Percentiles rank a stretch among this genome's conserved stretches.
Conservation (phyloP, 1,140 invertebrate genomes). For the Maniola jurtina region DNA sequence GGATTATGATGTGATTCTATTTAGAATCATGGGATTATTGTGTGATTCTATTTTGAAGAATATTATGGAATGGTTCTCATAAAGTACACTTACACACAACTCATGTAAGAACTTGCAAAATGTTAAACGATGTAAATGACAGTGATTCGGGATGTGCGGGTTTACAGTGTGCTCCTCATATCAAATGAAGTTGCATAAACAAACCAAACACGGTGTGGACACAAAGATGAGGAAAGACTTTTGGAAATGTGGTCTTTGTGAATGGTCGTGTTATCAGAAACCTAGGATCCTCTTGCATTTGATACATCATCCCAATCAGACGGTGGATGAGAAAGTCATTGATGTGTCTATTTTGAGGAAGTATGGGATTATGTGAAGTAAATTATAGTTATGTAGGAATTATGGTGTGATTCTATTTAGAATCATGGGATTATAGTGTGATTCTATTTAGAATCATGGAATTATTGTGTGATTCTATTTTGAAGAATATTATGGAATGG, state of each 20-base stretch:
- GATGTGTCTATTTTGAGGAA: slow-evolving; percentile 52
- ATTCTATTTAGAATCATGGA: slow-evolving; percentile 29
- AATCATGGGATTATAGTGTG: slow-evolving; percentile 39
- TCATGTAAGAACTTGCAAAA: not conserved
- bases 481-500: no score
- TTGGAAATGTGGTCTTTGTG: slow-evolving; percentile 45
- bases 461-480: slow-evolving; percentile 29
- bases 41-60: no score
- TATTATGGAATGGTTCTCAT: no score
- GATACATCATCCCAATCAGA: slow-evolving; percentile 61
- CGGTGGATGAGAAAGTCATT: slow-evolving; percentile 42
- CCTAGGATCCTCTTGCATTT: slow-evolving; percentile 53
- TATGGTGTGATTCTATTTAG: slow-evolving; percentile 13
- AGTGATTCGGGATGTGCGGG: slow-evolving; percentile 33
- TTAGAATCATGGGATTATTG: slow-evolving; percentile 27
- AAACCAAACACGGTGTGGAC: slow-evolving; percentile 1
- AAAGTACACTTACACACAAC: no score
- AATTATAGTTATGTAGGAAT: no score
- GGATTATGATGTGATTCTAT: no score
- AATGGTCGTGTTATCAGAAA: slow-evolving; percentile 43
- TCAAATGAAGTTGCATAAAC: slow-evolving; percentile 23
- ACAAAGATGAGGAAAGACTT: slow-evolving; percentile 22
- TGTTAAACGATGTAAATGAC: not conserved
- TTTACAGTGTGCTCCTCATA: slow-evolving; percentile 24
- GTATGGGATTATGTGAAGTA: slow-evolving; percentile 36